These are phyloP conservation scores for Amiota communis DNA, from an alignment of 2,888 invertebrate genomes.

Conservation along the genomic window DNA sequence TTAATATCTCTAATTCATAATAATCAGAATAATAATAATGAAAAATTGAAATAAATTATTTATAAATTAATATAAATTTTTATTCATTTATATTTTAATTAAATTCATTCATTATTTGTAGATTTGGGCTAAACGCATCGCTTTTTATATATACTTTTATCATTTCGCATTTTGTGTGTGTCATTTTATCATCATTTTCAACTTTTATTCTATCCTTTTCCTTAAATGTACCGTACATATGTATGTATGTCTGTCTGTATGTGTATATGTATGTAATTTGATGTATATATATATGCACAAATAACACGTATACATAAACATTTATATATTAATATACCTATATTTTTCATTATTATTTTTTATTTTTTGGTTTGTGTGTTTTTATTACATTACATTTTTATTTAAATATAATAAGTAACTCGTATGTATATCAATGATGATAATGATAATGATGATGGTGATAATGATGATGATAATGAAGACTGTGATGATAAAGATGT, in stretches of 20 bases:
- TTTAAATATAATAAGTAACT: too few species aligned
- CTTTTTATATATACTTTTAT: not conserved
- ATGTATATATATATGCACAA: conserved; percentile 2
- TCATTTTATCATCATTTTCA: not conserved
- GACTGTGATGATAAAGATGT: too few species aligned
- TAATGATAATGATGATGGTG: too few species aligned
- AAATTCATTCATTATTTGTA: conserved; percentile 31
- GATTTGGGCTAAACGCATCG: conserved; percentile 34
- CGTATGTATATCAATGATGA: too few species aligned
- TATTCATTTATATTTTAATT: not conserved
- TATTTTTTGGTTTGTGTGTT: too few species aligned
- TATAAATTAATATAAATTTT: not conserved
- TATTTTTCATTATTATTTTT: too few species aligned
- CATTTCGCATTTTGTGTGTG: not conserved
- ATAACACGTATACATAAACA: conserved; percentile 12
- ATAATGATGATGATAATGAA: too few species aligned
- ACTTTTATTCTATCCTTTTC: not conserved
- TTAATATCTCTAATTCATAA: not conserved
- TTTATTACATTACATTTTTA: too few species aligned
- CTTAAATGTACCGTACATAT: not conserved
- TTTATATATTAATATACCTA: not conserved
- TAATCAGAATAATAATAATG: not conserved
- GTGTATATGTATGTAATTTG: not conserved
- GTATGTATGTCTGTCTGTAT: not conserved
- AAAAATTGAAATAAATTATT: conserved; percentile 1